Evolutionary conservation across 2,888 invertebrate species (phyloP).

Genomic region (Scaptomyza caliginosa): DNA sequence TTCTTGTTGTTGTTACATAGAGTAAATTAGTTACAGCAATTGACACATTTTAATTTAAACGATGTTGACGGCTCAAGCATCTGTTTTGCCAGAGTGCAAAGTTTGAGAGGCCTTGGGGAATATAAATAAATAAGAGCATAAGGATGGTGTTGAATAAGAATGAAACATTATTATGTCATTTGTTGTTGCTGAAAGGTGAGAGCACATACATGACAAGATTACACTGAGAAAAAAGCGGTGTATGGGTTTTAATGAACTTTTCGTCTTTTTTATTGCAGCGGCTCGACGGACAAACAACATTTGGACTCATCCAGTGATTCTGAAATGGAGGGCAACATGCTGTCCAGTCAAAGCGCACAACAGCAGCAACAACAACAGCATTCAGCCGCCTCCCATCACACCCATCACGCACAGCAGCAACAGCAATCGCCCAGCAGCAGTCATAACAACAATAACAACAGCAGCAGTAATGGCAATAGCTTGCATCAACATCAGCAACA

Average conservation of each 20-base stretch:
- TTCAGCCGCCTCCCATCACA: conserved; percentile 45
- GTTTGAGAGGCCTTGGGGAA: conserved; percentile 15
- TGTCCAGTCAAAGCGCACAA: conserved; percentile 79
- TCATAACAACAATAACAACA: conserved; percentile 63
- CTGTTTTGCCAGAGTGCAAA: conserved; percentile 41
- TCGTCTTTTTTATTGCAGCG: conserved; percentile 66
- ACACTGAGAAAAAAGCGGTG: not conserved
- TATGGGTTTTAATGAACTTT: too few relatives aligned
- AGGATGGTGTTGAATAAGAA: conserved; percentile 14
- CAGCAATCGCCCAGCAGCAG: conserved; percentile 57
- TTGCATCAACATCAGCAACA: conserved; percentile 70
- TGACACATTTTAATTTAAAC: conserved; percentile 73
- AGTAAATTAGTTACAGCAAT: conserved; percentile 71
- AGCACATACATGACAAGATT: not conserved
- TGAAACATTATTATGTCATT: conserved; percentile 20
- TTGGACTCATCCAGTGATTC: conserved; percentile 85
- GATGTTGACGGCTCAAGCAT: conserved; percentile 60
- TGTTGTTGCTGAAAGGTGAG: not conserved
- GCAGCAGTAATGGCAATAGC: conserved; percentile 56
- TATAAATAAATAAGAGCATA: not conserved
- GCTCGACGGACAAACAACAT: conserved; percentile 84
- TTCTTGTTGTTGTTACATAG: conserved; percentile 42
- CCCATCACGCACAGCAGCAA: conserved; percentile 67
- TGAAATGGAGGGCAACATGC: conserved; percentile 84
- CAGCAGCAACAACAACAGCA: conserved; percentile 66